A percentile compares a stretch with the other conserved stretches of the same genome.
Conservation (phyloP, 2,888 invertebrate genomes). For the Gastrophysa polygoni region DNA sequence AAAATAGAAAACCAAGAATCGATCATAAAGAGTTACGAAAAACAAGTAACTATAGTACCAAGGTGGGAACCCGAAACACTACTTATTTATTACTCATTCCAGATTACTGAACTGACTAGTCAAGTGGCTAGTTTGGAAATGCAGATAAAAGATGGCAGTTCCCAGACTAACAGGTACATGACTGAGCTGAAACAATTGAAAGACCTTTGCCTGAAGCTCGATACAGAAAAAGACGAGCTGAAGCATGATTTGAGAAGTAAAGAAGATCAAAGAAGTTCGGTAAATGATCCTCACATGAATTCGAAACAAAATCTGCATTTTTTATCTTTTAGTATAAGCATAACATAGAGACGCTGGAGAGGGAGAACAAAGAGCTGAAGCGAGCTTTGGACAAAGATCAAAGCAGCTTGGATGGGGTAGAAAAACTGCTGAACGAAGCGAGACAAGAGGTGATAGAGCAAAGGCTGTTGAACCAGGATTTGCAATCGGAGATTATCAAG, state of each 20-base stretch:
- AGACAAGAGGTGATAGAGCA: constrained; percentile 68
- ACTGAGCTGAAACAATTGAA: constrained; percentile 66
- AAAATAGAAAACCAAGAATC: constrained; percentile 64
- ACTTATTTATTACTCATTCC: constrained; percentile 10
- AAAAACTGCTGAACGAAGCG: constrained; percentile 63
- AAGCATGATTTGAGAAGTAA: constrained; percentile 61
- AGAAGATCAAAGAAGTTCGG: constrained; percentile 57
- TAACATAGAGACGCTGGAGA: constrained; percentile 59
- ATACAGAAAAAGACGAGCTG: constrained; percentile 71
- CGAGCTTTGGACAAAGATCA: constrained; percentile 58
- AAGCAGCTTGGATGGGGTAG: constrained; percentile 62
- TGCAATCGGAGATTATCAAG: constrained; percentile 66
- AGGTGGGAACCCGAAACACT: no score
- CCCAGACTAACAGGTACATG: constrained; percentile 65
- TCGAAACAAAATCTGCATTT: neutral
- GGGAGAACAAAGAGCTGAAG: constrained; percentile 57
- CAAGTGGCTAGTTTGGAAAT: constrained; percentile 69
- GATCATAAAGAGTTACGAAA: constrained; percentile 63
- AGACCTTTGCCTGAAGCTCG: constrained; percentile 67
- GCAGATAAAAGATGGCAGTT: constrained; percentile 66
- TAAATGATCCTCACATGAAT: no score
- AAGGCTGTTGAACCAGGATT: constrained; percentile 68
- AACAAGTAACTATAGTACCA: constrained; percentile 57
- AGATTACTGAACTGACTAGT: constrained; percentile 61
- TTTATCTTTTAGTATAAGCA: constrained; percentile 58